Evolutionary conservation across 2,888 invertebrate species (phyloP).

Genomic region (Lepetodrilus schrolli): DNA sequence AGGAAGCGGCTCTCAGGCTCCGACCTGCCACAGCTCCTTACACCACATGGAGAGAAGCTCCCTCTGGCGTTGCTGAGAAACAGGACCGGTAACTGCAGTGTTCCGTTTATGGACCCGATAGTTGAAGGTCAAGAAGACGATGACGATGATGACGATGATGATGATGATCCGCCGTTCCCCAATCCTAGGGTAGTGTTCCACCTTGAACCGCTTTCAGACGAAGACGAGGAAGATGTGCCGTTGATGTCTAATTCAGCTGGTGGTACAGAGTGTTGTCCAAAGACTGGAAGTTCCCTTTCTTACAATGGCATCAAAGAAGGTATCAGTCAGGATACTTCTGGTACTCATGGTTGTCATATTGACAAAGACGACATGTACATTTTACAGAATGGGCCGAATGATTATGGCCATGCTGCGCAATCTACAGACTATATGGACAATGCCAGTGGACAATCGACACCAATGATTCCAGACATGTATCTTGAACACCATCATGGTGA

Average conservation of each 20-base stretch:
- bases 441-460: neutral
- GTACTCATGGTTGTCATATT: neutral
- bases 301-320: neutral
- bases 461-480: neutral
- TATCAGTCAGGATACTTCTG: neutral
- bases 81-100: neutral
- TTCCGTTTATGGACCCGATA: neutral
- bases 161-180: neutral
- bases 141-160: no score
- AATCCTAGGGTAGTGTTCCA: neutral
- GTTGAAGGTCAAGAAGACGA: neutral
- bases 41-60: no score
- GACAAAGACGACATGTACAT: neutral
- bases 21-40: no score
- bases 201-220: neutral
- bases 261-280: neutral
- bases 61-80: conserved; percentile 7
- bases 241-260: no score
- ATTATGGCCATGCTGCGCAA: neutral
- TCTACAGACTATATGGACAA: neutral
- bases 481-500: neutral
- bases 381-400: neutral
- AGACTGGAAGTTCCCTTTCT: neutral
- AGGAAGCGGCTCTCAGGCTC: no score
- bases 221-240: neutral